A percentile compares a stretch with the other conserved stretches of the same genome.
phyloP scores from a whole-genome alignment of 2,888 invertebrate species.

The Brachyptera putata region DNA sequence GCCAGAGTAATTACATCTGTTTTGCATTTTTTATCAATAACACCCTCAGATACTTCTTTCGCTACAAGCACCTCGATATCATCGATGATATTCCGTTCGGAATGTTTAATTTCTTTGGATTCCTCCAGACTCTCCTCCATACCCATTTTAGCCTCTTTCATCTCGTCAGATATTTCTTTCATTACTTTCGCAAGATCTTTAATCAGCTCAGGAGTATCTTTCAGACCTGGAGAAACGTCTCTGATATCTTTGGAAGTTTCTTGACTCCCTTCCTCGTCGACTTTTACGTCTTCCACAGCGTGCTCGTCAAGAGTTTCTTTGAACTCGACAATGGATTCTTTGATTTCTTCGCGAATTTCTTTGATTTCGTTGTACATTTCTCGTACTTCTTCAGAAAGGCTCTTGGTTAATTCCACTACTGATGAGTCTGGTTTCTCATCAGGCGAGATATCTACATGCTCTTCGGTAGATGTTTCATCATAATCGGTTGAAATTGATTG shows the following conservation, averaged over 20 bases:
- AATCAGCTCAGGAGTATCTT: not conserved
- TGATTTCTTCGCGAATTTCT: slow-evolving; percentile 15
- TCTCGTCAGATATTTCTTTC: not conserved
- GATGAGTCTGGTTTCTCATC: too few species aligned
- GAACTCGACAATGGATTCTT: slow-evolving; percentile 10
- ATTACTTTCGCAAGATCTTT: not conserved
- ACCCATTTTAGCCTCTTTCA: not conserved
- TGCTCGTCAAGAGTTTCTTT: slow-evolving; percentile 11
- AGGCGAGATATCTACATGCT: not conserved
- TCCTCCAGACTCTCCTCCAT: not conserved
- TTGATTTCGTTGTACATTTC: slow-evolving; percentile 13
- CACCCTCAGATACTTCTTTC: too few species aligned
- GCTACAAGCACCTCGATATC: too few species aligned
- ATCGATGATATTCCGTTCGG: too few species aligned
- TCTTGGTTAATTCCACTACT: not conserved
- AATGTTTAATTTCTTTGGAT: too few species aligned
- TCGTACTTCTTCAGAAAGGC: slow-evolving; percentile 1
- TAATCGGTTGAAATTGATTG: not conserved
- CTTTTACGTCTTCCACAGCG: not conserved
- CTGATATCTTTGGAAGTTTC: not conserved
- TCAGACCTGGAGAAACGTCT: too few species aligned
- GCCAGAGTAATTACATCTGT: too few species aligned
- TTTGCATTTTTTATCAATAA: too few species aligned
- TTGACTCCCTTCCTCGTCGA: not conserved
- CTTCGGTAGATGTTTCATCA: not conserved